Evolutionary conservation across 1,140 invertebrate species (phyloP).

Genomic region (Drosophila triauraria): DNA sequence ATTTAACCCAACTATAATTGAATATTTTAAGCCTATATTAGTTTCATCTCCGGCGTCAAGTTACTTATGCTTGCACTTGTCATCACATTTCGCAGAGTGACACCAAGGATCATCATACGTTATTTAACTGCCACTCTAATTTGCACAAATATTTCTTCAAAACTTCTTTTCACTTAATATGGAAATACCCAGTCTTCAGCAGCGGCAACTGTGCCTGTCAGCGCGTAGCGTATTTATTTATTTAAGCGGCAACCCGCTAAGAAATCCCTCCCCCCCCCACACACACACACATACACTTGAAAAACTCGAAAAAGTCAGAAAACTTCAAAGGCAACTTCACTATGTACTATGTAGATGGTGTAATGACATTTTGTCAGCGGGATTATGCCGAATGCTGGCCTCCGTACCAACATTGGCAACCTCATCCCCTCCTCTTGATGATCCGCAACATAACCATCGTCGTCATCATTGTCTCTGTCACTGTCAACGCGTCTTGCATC

Average conservation of each 20-base stretch:
- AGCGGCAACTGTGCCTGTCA: constrained; percentile 19
- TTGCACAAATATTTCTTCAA: constrained; percentile 28
- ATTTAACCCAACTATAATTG: not conserved
- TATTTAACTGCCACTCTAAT: constrained; percentile 17
- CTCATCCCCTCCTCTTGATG: constrained; percentile 19
- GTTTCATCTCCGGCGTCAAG: not conserved
- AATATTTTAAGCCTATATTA: not conserved
- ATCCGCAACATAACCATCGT: constrained; percentile 37
- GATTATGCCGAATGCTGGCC: constrained; percentile 69
- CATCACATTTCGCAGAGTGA: not conserved
- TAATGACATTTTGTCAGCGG: constrained; percentile 79
- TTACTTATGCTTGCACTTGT: not conserved
- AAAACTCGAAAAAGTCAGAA: constrained; percentile 42
- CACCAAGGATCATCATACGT: too few species aligned
- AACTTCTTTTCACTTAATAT: constrained; percentile 24
- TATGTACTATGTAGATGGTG: constrained; percentile 65
- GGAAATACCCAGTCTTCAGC: constrained; percentile 12
- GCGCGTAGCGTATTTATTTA: constrained; percentile 33
- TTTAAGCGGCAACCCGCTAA: constrained; percentile 20
- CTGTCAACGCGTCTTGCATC: constrained; percentile 76
- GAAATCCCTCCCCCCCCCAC: not conserved
- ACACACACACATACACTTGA: not conserved
- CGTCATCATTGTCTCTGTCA: constrained; percentile 76
- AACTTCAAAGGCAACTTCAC: constrained; percentile 69
- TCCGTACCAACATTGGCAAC: constrained; percentile 4